Base-by-base conservation (phyloP, 64 coral and sea anemone genomes). In the Stichodactyla helianthus region DNA sequence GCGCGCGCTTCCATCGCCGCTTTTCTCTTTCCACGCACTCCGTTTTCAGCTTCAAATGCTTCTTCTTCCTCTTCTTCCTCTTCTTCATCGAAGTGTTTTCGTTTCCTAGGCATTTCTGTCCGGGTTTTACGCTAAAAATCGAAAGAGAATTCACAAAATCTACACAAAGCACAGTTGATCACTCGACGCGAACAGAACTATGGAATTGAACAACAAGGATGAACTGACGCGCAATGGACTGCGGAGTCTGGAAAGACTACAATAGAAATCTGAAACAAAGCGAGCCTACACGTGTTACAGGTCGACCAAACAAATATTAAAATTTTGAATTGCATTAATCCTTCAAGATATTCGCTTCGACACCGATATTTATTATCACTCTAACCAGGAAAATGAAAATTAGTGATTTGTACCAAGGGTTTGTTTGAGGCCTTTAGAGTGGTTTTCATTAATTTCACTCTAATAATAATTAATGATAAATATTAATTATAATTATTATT, bases 21-120 rank as follows among this genome's bases (percentile, higher is more conserved):
- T 53, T 83, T 90, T 54, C 94, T 91, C 81, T 96, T 96, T 10
- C 86, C 82, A 85, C 88, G 53, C 12, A 87, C 23, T 15, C 79
- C 91, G 86, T 90, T 90, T 90, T 93, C 94, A 85, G 88, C 88
- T 55, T 96, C 88, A 83, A 80, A 28, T 23, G 68, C 52, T 26
- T 91, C 89, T 55, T 87, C 94, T 59, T 96, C 94, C 44, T 91
- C 89, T 55, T 87, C 94, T 59, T 96, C 94, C 17, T 96, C 88
- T 70, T 96, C 94, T 59, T 93, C 94, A 51, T 89, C 91, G n/a
- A 84, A 92, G 88, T 90, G 94, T 85, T 93, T 96, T 20, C 94
- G 94, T 93, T 96, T 96, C 62, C 87, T 57, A 26, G 94, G 90
- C 94, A 96, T 96, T 19, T 50, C 57, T 18, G 59, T 78, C 52